Evolutionary conservation across 1,140 invertebrate species (phyloP).

Genomic region (Halictus rubicundus): DNA sequence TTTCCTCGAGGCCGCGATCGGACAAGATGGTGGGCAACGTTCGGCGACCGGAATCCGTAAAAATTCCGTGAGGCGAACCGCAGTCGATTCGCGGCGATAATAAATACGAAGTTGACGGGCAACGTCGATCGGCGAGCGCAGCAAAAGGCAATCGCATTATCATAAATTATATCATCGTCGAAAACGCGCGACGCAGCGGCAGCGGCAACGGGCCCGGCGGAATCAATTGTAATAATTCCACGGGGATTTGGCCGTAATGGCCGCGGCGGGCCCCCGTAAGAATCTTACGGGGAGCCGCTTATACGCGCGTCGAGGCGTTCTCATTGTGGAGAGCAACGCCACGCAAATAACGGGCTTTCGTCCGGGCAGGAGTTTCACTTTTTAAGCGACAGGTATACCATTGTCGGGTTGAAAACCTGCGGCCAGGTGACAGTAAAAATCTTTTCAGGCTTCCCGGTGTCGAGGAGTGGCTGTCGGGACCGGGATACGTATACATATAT

Average conservation of each 20-base stretch:
- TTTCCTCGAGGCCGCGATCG: no score
- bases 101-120: slow-evolving; percentile 5
- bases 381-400: slow-evolving; percentile 46
- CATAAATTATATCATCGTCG: slow-evolving; percentile 19
- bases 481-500: neutral
- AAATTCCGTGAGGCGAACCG: neutral
- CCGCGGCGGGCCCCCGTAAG: neutral
- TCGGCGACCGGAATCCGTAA: neutral
- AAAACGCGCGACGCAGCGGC: no score
- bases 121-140: neutral
- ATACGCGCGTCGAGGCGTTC: neutral
- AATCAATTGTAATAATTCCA: slow-evolving; percentile 34
- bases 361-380: slow-evolving; percentile 56
- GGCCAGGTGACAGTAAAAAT: slow-evolving; percentile 42
- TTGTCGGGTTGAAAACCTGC: slow-evolving; percentile 42
- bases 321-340: slow-evolving; percentile 35
- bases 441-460: slow-evolving; percentile 24
- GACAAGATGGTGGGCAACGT: no score
- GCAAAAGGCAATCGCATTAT: neutral
- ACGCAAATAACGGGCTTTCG: slow-evolving; percentile 44
- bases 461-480: slow-evolving; percentile 8
- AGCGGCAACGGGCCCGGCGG: neutral
- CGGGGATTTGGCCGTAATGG: slow-evolving; percentile 41
- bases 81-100: neutral
- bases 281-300: slow-evolving; percentile 15